Conservation (phyloP, 92 coral and sea anemone genomes). For the Siderastrea radians region DNA sequence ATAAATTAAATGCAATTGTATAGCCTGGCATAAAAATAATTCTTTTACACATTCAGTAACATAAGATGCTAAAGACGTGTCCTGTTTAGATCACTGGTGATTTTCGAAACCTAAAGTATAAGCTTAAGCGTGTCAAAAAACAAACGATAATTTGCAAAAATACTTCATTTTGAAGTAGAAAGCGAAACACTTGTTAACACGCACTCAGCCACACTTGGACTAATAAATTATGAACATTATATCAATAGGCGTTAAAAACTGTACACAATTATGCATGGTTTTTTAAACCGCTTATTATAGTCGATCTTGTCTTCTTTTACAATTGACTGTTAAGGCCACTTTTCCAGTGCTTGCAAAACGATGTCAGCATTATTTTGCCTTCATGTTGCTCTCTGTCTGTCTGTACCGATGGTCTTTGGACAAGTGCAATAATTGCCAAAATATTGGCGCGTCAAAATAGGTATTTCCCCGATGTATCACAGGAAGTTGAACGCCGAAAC, state of each 20-base stretch:
- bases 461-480: background rate
- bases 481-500: background rate
- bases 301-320: background rate
- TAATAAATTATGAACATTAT: too few species aligned
- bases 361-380: background rate
- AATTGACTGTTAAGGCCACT: background rate
- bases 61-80: too few species aligned
- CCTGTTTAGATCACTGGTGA: too few species aligned
- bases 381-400: background rate
- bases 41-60: background rate
- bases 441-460: background rate
- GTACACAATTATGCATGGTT: background rate
- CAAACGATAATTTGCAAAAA: background rate
- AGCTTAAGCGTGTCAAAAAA: background rate
- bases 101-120: background rate
- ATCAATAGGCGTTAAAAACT: background rate
- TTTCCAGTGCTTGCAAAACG: background rate
- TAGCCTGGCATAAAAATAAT: background rate
- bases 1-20: background rate
- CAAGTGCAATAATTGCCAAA: constrained; percentile 18
- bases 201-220: background rate
- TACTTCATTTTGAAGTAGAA: constrained; percentile 25
- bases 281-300: too few species aligned
- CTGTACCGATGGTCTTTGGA: background rate
- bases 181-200: background rate